Conservation (phyloP, 2,113 vertebrate genomes). For the Eublepharis macularius region DNA sequence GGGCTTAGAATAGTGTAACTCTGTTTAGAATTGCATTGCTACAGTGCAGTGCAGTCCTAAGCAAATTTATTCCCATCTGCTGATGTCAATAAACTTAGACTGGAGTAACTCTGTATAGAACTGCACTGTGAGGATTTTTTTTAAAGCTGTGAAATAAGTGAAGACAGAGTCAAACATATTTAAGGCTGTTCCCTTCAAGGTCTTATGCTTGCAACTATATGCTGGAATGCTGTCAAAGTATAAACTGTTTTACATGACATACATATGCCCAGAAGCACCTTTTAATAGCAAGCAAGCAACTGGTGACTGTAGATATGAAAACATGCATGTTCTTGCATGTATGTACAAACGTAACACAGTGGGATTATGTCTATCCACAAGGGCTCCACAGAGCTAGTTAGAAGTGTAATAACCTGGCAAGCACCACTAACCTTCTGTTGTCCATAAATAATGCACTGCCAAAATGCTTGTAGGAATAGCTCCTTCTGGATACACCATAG, state of each 20-base stretch:
- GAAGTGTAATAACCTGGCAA: conserved; percentile 69
- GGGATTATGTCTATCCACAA: conserved; percentile 6
- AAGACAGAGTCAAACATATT: neutral
- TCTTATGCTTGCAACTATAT: neutral
- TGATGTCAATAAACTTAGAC: too few species aligned
- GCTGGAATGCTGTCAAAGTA: neutral
- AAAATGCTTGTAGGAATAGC: conserved; percentile 61
- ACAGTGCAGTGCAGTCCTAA: too few species aligned
- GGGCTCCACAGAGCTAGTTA: conserved; percentile 54
- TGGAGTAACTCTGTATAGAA: too few species aligned
- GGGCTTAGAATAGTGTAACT: too few species aligned
- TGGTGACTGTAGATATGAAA: neutral
- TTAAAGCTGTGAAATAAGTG: neutral
- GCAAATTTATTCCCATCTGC: too few species aligned
- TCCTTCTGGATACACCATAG: conserved; percentile 64
- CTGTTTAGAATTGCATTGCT: too few species aligned
- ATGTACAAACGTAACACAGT: neutral
- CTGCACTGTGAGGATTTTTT: neutral
- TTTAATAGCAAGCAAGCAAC: neutral
- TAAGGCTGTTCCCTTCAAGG: neutral
- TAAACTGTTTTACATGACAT: neutral
- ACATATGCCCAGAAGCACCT: neutral
- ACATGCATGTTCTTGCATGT: neutral
- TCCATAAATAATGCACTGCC: conserved; percentile 72
- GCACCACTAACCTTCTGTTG: conserved; percentile 51